Conservation (phyloP, 2,797 vertebrate genomes). For the Acestrorhynchus altus region DNA sequence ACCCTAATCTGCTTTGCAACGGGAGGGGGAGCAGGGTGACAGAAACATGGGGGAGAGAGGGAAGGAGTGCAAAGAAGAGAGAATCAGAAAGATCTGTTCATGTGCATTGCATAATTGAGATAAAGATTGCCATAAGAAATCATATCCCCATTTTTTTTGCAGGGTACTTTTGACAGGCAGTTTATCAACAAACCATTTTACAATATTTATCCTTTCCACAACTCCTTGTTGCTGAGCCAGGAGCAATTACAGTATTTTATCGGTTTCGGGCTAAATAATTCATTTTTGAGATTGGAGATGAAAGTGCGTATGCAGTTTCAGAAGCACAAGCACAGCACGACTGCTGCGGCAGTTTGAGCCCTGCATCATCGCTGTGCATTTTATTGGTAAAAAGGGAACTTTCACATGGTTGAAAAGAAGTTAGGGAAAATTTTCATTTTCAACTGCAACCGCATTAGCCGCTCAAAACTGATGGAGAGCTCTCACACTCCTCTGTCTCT, state of each 20-base stretch:
- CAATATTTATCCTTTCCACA: conserved; percentile 8
- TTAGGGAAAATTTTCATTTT: conserved; percentile 15
- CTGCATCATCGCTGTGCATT: conserved; percentile 36
- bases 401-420: conserved; percentile 23
- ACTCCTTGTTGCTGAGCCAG: background rate
- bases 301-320: conserved; percentile 51
- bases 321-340: conserved; percentile 56
- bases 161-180: conserved; percentile 32
- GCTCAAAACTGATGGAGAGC: background rate
- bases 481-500: conserved; percentile 63
- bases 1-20: conserved; percentile 73
- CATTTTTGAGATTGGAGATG: conserved; percentile 36
- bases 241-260: conserved; percentile 27
- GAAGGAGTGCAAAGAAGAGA: conserved; percentile 22
- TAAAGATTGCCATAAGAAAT: conserved; percentile 39
- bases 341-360: conserved; percentile 41
- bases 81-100: conserved; percentile 47
- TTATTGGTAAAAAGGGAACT: conserved; percentile 16
- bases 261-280: conserved; percentile 31
- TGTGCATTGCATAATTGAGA: conserved; percentile 53
- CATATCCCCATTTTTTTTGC: conserved; percentile 12
- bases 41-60: conserved; percentile 31
- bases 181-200: conserved; percentile 44
- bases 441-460: conserved; percentile 1
- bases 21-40: conserved; percentile 59